A percentile compares a stretch with the other conserved stretches of the same genome.
Conservation (phyloP, 2,797 vertebrate genomes). For the Bryconaethiops microstoma region DNA sequence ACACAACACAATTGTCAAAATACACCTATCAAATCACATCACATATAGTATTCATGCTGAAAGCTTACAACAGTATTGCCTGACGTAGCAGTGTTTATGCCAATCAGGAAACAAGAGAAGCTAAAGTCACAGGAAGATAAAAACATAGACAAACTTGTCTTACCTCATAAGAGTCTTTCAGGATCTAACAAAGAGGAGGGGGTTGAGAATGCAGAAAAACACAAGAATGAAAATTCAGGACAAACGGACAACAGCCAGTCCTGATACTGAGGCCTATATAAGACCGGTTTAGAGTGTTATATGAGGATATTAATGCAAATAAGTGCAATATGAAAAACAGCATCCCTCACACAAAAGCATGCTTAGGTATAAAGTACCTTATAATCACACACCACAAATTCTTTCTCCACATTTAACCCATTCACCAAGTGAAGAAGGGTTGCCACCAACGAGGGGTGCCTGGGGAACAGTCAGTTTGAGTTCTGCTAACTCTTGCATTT, state of each 20-base stretch:
- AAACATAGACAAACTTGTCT: slow-evolving; percentile 83
- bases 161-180: slow-evolving; percentile 99
- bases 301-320: slow-evolving; percentile 17
- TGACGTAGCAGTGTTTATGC: background rate
- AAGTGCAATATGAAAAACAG: background rate
- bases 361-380: background rate
- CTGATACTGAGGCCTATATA: too few relatives aligned
- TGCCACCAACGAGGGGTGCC: too few relatives aligned
- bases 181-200: slow-evolving; percentile 92
- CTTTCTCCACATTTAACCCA: too few relatives aligned
- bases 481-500: too few relatives aligned
- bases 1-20: background rate
- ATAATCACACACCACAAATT: too few relatives aligned
- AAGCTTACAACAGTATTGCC: too few relatives aligned
- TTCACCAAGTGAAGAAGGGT: too few relatives aligned
- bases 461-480: too few relatives aligned
- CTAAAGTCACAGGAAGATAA: slow-evolving; percentile 57
- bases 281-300: slow-evolving; percentile 8
- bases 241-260: too few relatives aligned
- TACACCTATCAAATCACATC: background rate
- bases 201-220: slow-evolving; percentile 94
- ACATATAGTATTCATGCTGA: too few relatives aligned
- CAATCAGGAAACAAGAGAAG: background rate
- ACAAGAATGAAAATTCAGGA: too few relatives aligned
- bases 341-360: slow-evolving; percentile 1